Evolutionary conservation across 2,113 vertebrate genomes (phyloP).

Genomic region (Chloropsis hardwickii): DNA sequence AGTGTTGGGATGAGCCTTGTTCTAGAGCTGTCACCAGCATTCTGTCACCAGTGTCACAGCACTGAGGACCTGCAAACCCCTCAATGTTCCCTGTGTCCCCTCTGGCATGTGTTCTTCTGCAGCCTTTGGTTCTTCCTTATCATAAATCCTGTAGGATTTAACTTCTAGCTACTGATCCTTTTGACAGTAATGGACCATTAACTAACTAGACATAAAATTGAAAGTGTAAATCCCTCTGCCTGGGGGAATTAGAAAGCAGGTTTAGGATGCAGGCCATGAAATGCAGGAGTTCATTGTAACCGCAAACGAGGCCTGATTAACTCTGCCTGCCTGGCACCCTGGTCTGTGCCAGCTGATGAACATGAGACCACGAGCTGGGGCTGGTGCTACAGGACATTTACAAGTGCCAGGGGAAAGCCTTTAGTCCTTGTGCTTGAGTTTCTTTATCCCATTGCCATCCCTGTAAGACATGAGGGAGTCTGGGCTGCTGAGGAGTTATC

Average conservation of each 20-base stretch:
- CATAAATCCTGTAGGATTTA: conserved; percentile 58
- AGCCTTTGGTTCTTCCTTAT: not conserved
- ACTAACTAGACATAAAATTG: conserved; percentile 62
- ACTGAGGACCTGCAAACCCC: not conserved
- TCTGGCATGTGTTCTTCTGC: not conserved
- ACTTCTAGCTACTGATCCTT: conserved; percentile 55
- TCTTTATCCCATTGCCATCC: not conserved
- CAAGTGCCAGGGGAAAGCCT: not conserved
- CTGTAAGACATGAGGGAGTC: not conserved
- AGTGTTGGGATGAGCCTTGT: not conserved
- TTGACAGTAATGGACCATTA: conserved; percentile 71
- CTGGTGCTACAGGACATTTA: not conserved
- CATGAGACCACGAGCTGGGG: not conserved
- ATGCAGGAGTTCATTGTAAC: conserved; percentile 16
- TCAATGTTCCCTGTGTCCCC: not conserved
- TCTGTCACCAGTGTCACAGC: not conserved
- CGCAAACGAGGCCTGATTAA: conserved; percentile 36
- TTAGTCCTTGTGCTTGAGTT: not conserved
- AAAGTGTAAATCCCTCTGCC: conserved; percentile 62
- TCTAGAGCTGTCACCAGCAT: not conserved
- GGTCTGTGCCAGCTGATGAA: not conserved
- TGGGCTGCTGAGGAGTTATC: not conserved
- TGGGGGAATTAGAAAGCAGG: conserved; percentile 40
- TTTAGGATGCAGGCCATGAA: conserved; percentile 64
- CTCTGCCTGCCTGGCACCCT: not conserved